Base-by-base conservation (phyloP, 2,888 invertebrate genomes). In the Nomada ferruginata region DNA sequence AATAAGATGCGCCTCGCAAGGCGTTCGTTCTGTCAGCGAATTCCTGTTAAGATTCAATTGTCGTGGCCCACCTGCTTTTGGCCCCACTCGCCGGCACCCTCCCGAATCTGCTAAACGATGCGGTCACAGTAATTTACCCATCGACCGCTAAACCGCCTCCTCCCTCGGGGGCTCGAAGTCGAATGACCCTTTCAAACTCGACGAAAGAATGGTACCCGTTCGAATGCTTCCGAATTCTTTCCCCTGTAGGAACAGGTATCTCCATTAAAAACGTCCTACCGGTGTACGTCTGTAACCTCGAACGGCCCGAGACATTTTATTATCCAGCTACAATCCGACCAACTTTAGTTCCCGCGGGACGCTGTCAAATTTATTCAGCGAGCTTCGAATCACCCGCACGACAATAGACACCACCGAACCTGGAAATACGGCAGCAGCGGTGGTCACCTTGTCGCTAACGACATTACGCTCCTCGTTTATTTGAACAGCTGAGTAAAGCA, bases 121-220 rank as follows among this genome's bases (percentile, higher is more conserved):
- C 26, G 83, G 83, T 77, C 83, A 71, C 83, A 66, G 83, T 61
- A 83, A 82, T 82, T 82, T 76, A 70, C 60, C 36, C 68, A 73
- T 77, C 42, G 77, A 82, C 83, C 73, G 11, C 83, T 55, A 74
- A 77, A 57, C 61, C 29, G 20, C 42, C 82, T 57, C 42, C 36
- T 69, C 20, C 76, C 63, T 20, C 53, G 50, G 47, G 47, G 59
- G 66, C 26, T 79, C 50, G 44, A 63, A 53, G 52, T 70, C 66
- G 59, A 74, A 42, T 10, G 53, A 64, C 44, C 65, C 53, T 26
- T 44, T 18, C n/a, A 11, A 79, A 71, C 13, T n/a, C 44, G 18
- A n/a, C 36, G 15, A 18, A 13, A 36, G 66, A 76, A 15, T 15
- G 20, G 29, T 5, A 29, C 13, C 29, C 36, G 1, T 10, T 23